These are phyloP conservation scores for Bicyclus anynana DNA, from an alignment of 1,140 invertebrate species.

Conservation along the genomic window DNA sequence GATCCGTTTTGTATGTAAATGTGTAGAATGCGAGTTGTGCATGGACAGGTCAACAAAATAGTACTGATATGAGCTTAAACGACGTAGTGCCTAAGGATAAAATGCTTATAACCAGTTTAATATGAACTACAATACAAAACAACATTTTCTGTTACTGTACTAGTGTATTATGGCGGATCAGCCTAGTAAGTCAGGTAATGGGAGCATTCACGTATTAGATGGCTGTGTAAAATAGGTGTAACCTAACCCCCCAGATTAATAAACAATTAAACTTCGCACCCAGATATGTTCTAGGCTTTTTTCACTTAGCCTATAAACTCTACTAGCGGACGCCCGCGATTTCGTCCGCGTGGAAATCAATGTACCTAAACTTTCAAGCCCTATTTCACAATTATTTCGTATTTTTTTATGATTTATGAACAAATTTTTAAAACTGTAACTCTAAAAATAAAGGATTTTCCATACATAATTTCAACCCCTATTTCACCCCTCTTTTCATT, in stretches of 20 bases:
- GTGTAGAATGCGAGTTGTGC: slow-evolving; percentile 55
- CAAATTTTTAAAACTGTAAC: too few species aligned
- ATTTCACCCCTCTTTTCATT: too few species aligned
- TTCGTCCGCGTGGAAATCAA: too few species aligned
- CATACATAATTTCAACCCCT: too few species aligned
- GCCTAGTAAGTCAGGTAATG: slow-evolving; percentile 4
- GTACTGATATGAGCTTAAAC: slow-evolving; percentile 76
- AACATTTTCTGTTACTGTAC: not conserved
- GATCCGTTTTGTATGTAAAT: slow-evolving; percentile 30
- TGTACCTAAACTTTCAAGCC: too few species aligned
- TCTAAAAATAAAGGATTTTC: too few species aligned
- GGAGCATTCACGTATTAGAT: slow-evolving; percentile 25
- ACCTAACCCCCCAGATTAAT: slow-evolving; percentile 16
- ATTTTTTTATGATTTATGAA: too few species aligned
- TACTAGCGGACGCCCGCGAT: too few species aligned
- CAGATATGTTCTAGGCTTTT: not conserved
- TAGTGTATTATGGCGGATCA: not conserved
- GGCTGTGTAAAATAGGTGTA: slow-evolving; percentile 26
- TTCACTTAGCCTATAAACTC: not conserved
- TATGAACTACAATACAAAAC: slow-evolving; percentile 11
- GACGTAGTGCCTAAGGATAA: slow-evolving; percentile 75
- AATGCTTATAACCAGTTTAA: slow-evolving; percentile 51
- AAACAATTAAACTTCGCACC: slow-evolving; percentile 12
- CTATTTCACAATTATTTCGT: too few species aligned
- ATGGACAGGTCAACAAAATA: slow-evolving; percentile 69